Evolutionary conservation across 2,888 invertebrate genomes (phyloP).

Genomic region (Scelioninae gen. 2): DNA sequence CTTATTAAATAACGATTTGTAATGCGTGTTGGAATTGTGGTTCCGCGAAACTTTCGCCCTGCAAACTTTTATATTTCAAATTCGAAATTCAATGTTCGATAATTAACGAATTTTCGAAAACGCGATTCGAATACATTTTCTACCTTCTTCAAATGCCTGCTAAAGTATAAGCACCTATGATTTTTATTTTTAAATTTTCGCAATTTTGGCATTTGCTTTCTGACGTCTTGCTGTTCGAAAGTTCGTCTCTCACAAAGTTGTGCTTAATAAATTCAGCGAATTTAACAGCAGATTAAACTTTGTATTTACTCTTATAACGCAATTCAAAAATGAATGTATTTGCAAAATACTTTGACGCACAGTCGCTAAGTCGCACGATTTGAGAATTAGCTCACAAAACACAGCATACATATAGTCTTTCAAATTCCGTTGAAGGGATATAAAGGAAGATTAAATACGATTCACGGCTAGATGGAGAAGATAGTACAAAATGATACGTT

Average conservation of each 20-base stretch:
- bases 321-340: constrained; percentile 7
- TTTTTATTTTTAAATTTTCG: not conserved
- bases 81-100: constrained; percentile 1
- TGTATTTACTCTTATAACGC: not conserved
- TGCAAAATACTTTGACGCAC: constrained; percentile 13
- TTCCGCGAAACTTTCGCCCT: not conserved
- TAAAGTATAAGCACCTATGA: no score
- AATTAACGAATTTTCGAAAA: constrained; percentile 1
- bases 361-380: constrained; percentile 23
- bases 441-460: constrained; percentile 39
- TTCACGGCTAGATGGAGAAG: constrained; percentile 35
- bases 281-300: constrained; percentile 1
- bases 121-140: no score
- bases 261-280: not conserved
- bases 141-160: no score
- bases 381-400: constrained; percentile 19
- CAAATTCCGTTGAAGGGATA: constrained; percentile 27
- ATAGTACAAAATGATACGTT: constrained; percentile 35
- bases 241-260: not conserved
- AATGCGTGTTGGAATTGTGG: not conserved
- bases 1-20: constrained; percentile 9
- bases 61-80: constrained; percentile 2
- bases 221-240: not conserved
- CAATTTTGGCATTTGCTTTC: not conserved
- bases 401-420: constrained; percentile 18